Base-by-base conservation (phyloP, 2,797 vertebrate genomes). In the Catharus ustulatus region DNA sequence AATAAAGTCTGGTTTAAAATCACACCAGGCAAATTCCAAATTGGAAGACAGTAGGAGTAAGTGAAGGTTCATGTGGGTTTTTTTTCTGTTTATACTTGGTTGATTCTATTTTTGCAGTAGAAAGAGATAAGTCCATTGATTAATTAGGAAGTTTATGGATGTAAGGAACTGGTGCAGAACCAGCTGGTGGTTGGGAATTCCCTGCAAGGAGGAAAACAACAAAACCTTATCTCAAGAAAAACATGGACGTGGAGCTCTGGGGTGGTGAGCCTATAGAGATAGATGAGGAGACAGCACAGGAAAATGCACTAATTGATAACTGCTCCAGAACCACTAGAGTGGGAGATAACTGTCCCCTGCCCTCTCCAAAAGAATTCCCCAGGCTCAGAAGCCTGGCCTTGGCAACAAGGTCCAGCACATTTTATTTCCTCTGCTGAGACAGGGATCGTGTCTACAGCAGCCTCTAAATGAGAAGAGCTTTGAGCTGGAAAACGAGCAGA, bases 51-150 rank as follows among this genome's bases (percentile, higher is more conserved):
- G 17, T 6, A 18, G 20, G 54, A n/a, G 11, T 26, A 76, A 91
- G 24, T 76, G 48, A 82, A 84, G 8, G 6, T 78, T 36, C 3
- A 0, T 2, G 3, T 52, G 8, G 19, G 6, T 0, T 7, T 29
- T 58, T 45, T 49, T 3, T 6, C 17, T 38, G 12, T 59, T 89
- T 64, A 5, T 57, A 6, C 42, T 61, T 83, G 27, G 15, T 57
- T 69, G 64, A 42, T 72, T 94, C 38, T 61, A 2, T 32, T 42
- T 84, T 78, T 54, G 30, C 45, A 34, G 32, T 34, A 77, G 48
- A 18, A 71, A 49, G 34, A 51, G 22, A 2, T 55, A 55, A 79
- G 29, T 55, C 29, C 12, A 3, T 38, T n/a, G 52, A 32, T 80
- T 26, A 78, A 66, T n/a, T 21, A 27, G 27, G 40, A 36, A 29